phyloP scores from a whole-genome alignment of 2,888 invertebrate species.

The Augiades crinisus region DNA sequence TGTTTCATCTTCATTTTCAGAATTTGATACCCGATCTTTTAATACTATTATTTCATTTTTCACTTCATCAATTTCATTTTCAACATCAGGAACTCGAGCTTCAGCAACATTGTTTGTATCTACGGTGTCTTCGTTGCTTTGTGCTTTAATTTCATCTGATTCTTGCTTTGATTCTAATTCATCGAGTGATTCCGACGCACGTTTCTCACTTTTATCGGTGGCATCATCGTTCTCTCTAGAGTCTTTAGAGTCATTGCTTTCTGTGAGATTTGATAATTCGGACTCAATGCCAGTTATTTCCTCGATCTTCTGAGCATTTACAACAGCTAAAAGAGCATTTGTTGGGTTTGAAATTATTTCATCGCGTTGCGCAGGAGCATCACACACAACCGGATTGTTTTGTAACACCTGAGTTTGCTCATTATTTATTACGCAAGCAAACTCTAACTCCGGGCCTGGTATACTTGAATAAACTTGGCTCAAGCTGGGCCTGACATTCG shows the following conservation, averaged over 20 bases:
- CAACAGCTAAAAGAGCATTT: conserved; percentile 21
- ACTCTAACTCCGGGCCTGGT: conserved; percentile 73
- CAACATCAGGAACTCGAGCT: conserved; percentile 25
- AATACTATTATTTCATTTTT: neutral
- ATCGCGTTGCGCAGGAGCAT: conserved; percentile 28
- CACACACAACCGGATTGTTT: conserved; percentile 30
- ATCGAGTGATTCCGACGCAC: neutral
- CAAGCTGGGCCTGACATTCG: conserved; percentile 70
- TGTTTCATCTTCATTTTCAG: conserved; percentile 26
- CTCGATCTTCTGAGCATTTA: conserved; percentile 22
- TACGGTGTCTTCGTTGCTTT: neutral
- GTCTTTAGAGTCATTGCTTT: conserved; percentile 23
- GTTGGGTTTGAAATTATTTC: conserved; percentile 26
- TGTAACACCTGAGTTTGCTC: conserved; percentile 34
- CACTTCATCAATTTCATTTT: conserved; percentile 12
- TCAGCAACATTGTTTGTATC: conserved; percentile 13
- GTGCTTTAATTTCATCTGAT: conserved; percentile 5
- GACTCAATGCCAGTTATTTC: conserved; percentile 9
- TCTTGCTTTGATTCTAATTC: neutral
- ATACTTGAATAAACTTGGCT: conserved; percentile 75
- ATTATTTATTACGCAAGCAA: conserved; percentile 60
- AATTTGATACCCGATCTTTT: neutral
- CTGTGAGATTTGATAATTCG: conserved; percentile 11
- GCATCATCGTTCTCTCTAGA: conserved; percentile 4
- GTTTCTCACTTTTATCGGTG: neutral